phyloP scores from a whole-genome alignment of 2,797 vertebrate species.

The Zalophus californianus region DNA sequence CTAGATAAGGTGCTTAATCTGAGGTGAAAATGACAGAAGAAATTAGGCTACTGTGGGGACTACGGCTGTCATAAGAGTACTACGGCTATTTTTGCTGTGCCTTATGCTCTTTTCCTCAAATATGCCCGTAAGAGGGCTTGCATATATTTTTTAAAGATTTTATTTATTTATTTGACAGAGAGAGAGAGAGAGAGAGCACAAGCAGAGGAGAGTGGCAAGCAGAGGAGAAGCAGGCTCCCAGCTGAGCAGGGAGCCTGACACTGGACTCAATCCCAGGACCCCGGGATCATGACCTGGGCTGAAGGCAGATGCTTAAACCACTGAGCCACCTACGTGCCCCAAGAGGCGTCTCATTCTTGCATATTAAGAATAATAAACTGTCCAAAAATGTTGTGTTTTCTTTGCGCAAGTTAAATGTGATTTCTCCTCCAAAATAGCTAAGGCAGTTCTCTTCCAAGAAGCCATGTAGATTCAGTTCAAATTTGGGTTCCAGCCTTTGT shows the following conservation, averaged over 20 bases:
- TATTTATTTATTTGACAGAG: neutral
- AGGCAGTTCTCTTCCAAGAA: neutral
- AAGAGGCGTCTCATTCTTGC: neutral
- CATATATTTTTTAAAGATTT: neutral
- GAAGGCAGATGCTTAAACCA: neutral
- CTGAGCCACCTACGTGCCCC: no score
- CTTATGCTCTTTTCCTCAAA: neutral
- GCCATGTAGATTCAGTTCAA: neutral
- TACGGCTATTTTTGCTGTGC: neutral
- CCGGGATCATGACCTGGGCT: neutral
- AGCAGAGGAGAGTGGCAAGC: neutral
- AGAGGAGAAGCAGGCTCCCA: neutral
- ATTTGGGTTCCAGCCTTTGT: neutral
- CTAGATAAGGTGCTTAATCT: neutral
- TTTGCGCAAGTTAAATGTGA: neutral
- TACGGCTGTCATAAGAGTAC: neutral
- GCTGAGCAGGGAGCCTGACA: neutral
- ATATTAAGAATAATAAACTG: neutral
- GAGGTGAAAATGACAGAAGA: neutral
- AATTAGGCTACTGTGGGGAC: neutral
- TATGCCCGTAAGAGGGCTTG: neutral
- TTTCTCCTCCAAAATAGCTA: neutral
- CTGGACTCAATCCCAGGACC: neutral
- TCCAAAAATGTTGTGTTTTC: neutral
- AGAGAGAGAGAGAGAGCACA: neutral